Percentiles rank a stretch among this genome's conserved stretches.
Evolutionary conservation across 1,140 invertebrate genomes (phyloP).

Genomic region (Aphelenchoides fujianensis): DNA sequence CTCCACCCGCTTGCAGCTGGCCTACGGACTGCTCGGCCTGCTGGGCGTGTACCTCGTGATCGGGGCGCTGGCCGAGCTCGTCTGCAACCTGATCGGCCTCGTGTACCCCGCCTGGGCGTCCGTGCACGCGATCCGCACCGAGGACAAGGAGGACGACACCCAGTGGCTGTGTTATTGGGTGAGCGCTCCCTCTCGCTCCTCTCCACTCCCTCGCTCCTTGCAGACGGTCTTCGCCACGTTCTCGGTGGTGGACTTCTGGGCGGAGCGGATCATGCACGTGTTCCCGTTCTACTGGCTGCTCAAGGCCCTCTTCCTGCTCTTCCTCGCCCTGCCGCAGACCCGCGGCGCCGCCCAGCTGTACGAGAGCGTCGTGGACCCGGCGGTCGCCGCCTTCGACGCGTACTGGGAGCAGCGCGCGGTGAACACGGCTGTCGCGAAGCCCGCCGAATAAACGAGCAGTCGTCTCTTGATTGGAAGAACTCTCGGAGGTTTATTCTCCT

Average conservation of each 20-base stretch:
- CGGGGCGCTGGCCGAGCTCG: slow-evolving; percentile 84
- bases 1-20: slow-evolving; percentile 67
- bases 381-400: slow-evolving; percentile 25
- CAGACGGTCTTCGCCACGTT: slow-evolving; percentile 42
- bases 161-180: slow-evolving; percentile 49
- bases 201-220: no score
- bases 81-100: slow-evolving; percentile 92
- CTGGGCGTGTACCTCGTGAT: slow-evolving; percentile 78
- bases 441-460: no score
- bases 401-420: neutral
- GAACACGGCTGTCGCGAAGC: no score
- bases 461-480: no score
- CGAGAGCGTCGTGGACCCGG: slow-evolving; percentile 30
- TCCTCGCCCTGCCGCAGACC: slow-evolving; percentile 38
- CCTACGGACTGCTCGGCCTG: slow-evolving; percentile 30
- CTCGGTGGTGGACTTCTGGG: slow-evolving; percentile 41
- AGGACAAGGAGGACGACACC: slow-evolving; percentile 40
- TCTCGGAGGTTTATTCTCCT: no score
- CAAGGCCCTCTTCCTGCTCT: slow-evolving; percentile 36
- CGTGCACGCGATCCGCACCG: slow-evolving; percentile 36
- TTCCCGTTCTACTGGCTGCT: slow-evolving; percentile 42
- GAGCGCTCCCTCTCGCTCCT: no score
- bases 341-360: slow-evolving; percentile 28
- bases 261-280: slow-evolving; percentile 26
- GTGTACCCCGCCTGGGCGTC: slow-evolving; percentile 89